These are phyloP conservation scores for Malacoraja senta DNA, from an alignment of 2,797 vertebrate genomes.

Conservation along the genomic window DNA sequence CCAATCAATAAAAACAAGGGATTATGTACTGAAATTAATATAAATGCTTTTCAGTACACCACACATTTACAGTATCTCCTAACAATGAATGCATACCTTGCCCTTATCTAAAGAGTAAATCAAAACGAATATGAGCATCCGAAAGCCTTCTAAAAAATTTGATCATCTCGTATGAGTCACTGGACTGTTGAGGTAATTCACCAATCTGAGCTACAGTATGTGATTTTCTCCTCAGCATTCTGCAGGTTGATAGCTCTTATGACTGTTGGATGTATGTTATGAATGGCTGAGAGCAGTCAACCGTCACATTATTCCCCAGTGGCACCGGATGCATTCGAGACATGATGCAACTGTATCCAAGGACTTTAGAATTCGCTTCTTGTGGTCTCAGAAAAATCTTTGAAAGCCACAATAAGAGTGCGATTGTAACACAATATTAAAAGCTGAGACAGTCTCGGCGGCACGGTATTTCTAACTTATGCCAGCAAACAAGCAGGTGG, in stretches of 20 bases:
- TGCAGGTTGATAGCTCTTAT: not conserved
- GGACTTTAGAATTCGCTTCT: not conserved
- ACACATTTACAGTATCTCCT: not conserved
- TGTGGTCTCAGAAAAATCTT: not conserved
- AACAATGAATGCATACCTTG: not conserved
- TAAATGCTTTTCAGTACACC: not conserved
- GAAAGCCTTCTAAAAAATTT: not conserved
- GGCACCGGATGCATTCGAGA: not conserved
- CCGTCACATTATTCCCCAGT: not conserved
- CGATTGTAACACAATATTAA: not conserved
- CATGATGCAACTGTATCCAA: not conserved
- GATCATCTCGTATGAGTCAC: constrained; percentile 24
- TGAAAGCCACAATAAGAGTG: not conserved
- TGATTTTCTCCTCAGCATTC: not conserved
- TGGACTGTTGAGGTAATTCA: not conserved
- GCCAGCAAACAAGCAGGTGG: not conserved
- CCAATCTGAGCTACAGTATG: not conserved
- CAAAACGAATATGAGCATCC: not conserved
- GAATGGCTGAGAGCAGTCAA: not conserved
- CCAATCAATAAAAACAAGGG: not conserved
- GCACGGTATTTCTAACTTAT: not conserved
- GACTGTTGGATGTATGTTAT: not conserved
- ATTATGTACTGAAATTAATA: not conserved
- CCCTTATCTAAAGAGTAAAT: too few relatives aligned
- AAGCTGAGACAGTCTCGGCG: not conserved